Evolutionary conservation across 2,113 vertebrate genomes (phyloP).

Genomic region (Notiomystis cincta): DNA sequence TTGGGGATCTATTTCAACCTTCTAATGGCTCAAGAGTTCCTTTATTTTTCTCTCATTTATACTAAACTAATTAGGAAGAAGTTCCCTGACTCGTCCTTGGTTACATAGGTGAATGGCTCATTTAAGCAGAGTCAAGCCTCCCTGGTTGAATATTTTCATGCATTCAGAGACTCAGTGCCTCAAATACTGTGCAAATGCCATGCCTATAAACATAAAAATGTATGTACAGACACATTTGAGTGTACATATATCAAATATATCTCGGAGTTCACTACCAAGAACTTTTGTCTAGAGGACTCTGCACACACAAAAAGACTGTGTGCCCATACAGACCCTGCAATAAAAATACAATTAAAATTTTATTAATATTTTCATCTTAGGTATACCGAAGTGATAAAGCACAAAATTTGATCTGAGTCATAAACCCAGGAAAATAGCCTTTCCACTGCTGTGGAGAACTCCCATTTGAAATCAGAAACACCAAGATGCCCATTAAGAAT

Average conservation of each 20-base stretch:
- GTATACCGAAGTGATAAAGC: constrained; percentile 18
- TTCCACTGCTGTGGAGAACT: not conserved
- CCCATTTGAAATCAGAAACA: constrained; percentile 24
- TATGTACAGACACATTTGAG: not conserved
- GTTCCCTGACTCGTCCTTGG: not conserved
- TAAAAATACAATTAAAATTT: constrained; percentile 48
- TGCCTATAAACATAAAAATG: not conserved
- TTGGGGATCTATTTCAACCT: not conserved
- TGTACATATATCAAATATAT: not conserved
- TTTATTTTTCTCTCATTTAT: not conserved
- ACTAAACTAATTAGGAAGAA: not conserved
- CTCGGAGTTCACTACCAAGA: not conserved
- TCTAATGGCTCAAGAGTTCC: not conserved
- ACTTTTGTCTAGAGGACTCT: not conserved
- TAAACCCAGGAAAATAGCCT: constrained; percentile 38
- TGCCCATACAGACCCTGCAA: not conserved
- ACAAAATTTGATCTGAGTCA: constrained; percentile 28
- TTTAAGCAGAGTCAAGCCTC: not conserved
- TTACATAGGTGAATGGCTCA: not conserved
- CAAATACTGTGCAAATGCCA: not conserved
- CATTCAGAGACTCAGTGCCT: not conserved
- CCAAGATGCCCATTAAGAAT: constrained; percentile 1
- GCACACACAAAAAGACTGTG: not conserved
- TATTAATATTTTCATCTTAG: constrained; percentile 41
- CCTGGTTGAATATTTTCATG: not conserved